Conservation (phyloP, 2,113 vertebrate genomes). For the Mugil cephalus region DNA sequence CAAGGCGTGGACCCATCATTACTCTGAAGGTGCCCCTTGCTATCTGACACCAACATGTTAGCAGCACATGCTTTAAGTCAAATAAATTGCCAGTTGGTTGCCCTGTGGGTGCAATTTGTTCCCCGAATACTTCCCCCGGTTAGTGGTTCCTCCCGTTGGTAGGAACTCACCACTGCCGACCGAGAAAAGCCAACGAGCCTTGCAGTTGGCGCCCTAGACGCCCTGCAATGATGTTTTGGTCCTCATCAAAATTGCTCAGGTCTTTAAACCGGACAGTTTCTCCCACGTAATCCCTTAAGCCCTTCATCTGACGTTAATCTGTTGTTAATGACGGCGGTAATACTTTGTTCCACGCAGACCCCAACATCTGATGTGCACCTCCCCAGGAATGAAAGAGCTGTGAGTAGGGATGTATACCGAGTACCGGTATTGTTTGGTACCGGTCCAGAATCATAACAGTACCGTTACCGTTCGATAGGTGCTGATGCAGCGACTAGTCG, state of each 20-base stretch:
- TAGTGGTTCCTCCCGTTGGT: neutral
- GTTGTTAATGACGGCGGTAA: too few species aligned
- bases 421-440: too few species aligned
- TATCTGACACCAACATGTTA: neutral
- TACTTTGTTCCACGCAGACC: too few species aligned
- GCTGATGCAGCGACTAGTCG: too few species aligned
- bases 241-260: neutral
- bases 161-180: neutral
- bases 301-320: too few species aligned
- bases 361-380: too few species aligned
- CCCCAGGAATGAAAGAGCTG: too few species aligned
- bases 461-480: too few species aligned
- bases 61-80: neutral
- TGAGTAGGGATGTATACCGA: too few species aligned
- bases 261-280: neutral
- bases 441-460: too few species aligned
- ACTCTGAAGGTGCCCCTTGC: neutral
- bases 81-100: neutral
- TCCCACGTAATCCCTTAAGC: neutral
- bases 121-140: too few species aligned
- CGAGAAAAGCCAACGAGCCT: neutral
- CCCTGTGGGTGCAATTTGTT: too few species aligned
- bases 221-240: neutral
- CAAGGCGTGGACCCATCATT: neutral
- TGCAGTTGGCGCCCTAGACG: neutral